Percentiles rank a stretch among this genome's conserved stretches.
Conservation (phyloP, 2,113 vertebrate species). For the Halcyon malimbica region DNA sequence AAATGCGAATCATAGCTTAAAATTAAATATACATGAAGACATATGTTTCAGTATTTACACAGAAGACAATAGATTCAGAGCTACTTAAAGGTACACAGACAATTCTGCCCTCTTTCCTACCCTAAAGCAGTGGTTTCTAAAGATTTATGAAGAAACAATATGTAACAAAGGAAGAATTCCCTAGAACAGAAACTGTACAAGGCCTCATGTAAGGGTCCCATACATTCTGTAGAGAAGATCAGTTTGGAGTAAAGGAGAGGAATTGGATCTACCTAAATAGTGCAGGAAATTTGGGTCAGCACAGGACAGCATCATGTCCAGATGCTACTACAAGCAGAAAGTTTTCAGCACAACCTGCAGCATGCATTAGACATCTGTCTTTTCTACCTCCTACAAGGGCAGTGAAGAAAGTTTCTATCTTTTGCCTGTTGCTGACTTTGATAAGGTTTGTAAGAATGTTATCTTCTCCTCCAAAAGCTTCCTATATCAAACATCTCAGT, state of each 20-base stretch:
- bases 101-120: not conserved
- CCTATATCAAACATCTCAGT: not conserved
- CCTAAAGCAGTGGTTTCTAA: not conserved
- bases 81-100: not conserved
- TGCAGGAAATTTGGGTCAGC: not conserved
- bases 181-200: not conserved
- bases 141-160: not conserved
- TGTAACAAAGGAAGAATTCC: not conserved
- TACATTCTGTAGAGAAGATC: not conserved
- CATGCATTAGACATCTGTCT: not conserved
- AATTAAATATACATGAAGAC: not conserved
- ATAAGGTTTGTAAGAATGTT: not conserved
- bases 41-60: not conserved
- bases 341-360: not conserved
- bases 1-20: not conserved
- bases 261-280: not conserved
- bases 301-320: not conserved
- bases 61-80: not conserved
- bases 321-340: not conserved
- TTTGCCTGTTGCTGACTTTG: not conserved
- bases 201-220: not conserved
- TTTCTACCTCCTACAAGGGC: not conserved
- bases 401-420: not conserved
- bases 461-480: not conserved
- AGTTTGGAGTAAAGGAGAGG: not conserved